These are phyloP conservation scores for Austrofundulus limnaeus DNA, from an alignment of 2,113 vertebrate genomes.

Conservation along the genomic window DNA sequence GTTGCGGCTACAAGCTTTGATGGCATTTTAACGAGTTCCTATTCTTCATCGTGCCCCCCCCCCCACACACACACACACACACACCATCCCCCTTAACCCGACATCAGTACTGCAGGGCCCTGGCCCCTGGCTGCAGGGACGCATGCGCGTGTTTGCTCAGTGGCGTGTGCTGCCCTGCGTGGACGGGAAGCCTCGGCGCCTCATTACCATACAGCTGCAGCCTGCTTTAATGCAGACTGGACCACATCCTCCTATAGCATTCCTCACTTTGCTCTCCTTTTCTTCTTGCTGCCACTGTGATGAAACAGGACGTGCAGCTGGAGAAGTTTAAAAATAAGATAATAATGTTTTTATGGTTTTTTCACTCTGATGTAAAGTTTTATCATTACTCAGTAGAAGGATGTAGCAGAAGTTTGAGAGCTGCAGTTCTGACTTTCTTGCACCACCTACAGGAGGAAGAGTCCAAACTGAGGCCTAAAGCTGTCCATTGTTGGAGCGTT, in stretches of 20 bases:
- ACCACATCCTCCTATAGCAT: constrained; percentile 48
- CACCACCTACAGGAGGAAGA: constrained; percentile 70
- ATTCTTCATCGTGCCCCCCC: constrained; percentile 49
- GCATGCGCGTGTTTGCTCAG: constrained; percentile 87
- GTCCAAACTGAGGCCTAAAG: constrained; percentile 10
- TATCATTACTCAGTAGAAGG: not conserved
- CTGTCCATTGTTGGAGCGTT: constrained; percentile 17
- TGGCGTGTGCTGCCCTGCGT: constrained; percentile 83
- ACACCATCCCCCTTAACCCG: not conserved
- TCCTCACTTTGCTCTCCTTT: not conserved
- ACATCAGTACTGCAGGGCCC: constrained; percentile 42
- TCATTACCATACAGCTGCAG: constrained; percentile 96
- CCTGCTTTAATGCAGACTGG: constrained; percentile 56
- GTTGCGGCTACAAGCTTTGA: constrained; percentile 68
- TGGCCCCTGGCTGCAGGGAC: constrained; percentile 31
- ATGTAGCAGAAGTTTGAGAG: constrained; percentile 10
- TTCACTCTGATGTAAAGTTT: too few relatives aligned
- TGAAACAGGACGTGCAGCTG: too few relatives aligned
- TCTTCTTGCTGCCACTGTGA: not conserved
- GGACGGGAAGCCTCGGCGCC: constrained; percentile 75
- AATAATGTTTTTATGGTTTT: too few relatives aligned
- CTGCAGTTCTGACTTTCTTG: constrained; percentile 44
- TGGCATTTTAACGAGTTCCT: constrained; percentile 80
- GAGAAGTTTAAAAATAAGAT: too few relatives aligned
- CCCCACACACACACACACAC: not conserved